phyloP scores from a whole-genome alignment of 2,888 invertebrate species.

The Cheilosia vulpina region DNA sequence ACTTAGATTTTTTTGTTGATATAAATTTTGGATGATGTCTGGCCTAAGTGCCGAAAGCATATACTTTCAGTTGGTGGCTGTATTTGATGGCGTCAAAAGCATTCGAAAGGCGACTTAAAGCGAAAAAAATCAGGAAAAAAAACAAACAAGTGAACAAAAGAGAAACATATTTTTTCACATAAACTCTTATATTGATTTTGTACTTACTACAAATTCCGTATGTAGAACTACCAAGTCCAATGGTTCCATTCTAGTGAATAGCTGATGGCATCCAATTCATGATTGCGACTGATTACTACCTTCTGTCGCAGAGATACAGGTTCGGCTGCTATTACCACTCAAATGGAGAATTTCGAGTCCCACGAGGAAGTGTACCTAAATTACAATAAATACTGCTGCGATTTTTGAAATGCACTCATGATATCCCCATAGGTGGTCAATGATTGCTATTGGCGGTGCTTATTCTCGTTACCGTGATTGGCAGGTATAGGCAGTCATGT shows the following conservation, averaged over 20 bases:
- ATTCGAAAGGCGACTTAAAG: no score
- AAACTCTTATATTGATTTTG: no score
- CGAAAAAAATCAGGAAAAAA: no score
- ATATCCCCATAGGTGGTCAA: slow-evolving; percentile 53
- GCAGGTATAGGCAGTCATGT: slow-evolving; percentile 31
- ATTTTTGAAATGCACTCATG: slow-evolving; percentile 38
- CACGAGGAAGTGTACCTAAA: not conserved
- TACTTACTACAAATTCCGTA: not conserved
- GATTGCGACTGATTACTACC: slow-evolving; percentile 43
- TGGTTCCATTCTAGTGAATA: slow-evolving; percentile 2
- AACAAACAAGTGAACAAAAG: no score
- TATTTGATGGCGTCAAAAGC: no score
- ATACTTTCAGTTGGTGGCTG: no score
- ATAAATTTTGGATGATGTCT: no score
- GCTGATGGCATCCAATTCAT: slow-evolving; percentile 10
- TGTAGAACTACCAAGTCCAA: not conserved
- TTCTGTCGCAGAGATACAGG: slow-evolving; percentile 31
- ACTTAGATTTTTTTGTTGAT: no score
- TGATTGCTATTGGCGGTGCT: slow-evolving; percentile 12
- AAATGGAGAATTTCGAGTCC: slow-evolving; percentile 26
- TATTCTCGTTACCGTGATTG: slow-evolving; percentile 68
- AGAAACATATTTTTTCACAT: no score
- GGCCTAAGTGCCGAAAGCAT: no score
- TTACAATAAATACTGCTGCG: slow-evolving; percentile 34
- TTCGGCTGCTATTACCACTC: slow-evolving; percentile 3